Evolutionary conservation across 2,888 invertebrate species (phyloP).

Genomic region (Rotaria sp.): DNA sequence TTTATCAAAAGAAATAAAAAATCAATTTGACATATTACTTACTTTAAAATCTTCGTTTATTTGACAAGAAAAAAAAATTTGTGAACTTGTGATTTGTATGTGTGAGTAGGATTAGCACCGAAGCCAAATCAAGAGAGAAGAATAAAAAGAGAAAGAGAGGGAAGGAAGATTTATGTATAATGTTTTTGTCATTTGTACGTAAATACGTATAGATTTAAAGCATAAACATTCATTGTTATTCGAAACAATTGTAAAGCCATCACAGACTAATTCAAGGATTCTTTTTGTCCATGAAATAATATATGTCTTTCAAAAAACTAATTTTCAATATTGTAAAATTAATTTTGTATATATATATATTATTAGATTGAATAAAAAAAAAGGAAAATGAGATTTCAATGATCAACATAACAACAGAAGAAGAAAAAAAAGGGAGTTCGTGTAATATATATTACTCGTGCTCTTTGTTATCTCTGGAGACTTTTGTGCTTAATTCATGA

Average conservation of each 20-base stretch:
- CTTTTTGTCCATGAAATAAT: neutral
- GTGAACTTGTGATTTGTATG: conserved; percentile 20
- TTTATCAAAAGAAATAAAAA: neutral
- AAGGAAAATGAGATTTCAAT: neutral
- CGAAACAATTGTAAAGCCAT: neutral
- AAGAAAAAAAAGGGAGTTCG: neutral
- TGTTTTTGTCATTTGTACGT: neutral
- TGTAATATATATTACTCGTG: neutral
- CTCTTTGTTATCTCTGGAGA: neutral
- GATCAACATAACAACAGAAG: neutral
- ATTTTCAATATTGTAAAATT: neutral
- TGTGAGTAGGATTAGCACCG: conserved; percentile 14
- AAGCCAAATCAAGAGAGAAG: neutral
- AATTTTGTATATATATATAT: neutral
- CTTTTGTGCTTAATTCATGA: conserved; percentile 21
- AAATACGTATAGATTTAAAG: neutral
- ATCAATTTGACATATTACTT: conserved; percentile 9
- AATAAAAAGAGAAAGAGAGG: neutral
- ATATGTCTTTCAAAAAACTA: neutral
- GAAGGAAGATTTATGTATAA: neutral
- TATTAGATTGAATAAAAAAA: neutral
- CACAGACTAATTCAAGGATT: neutral
- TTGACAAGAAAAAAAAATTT: neutral
- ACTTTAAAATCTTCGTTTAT: neutral
- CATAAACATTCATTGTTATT: neutral